phyloP scores from a whole-genome alignment of 1,140 invertebrate genomes.

The Heliconius congener region DNA sequence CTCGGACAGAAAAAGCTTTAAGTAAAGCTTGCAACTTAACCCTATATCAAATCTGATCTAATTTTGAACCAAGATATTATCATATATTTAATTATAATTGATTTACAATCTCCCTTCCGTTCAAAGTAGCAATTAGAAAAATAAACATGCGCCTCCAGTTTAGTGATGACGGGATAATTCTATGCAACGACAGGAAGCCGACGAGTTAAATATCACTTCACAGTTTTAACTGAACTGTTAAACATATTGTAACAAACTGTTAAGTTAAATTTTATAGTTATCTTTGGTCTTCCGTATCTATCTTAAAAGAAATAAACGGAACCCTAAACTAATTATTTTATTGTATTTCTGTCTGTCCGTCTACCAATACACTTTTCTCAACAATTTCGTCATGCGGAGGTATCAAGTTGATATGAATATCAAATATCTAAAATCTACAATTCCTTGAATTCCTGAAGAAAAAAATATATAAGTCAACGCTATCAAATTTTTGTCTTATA shows the following conservation, averaged over 20 bases:
- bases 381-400: too few relatives aligned
- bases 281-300: too few relatives aligned
- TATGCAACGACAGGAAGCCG: background rate
- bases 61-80: background rate
- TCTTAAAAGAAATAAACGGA: too few relatives aligned
- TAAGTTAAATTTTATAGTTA: too few relatives aligned
- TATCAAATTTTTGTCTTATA: too few relatives aligned
- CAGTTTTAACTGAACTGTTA: background rate
- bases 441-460: too few relatives aligned
- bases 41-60: background rate
- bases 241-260: background rate
- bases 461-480: too few relatives aligned
- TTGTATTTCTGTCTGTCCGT: too few relatives aligned
- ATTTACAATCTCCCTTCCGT: background rate
- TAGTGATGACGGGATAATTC: conserved; percentile 3
- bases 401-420: too few relatives aligned
- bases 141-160: background rate
- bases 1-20: background rate
- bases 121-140: conserved; percentile 1
- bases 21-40: background rate
- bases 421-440: too few relatives aligned
- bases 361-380: too few relatives aligned
- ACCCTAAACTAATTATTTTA: too few relatives aligned
- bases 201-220: background rate
- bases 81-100: background rate